Base-by-base conservation (phyloP, 1,140 invertebrate genomes). In the Acyrthosiphon pisum region DNA sequence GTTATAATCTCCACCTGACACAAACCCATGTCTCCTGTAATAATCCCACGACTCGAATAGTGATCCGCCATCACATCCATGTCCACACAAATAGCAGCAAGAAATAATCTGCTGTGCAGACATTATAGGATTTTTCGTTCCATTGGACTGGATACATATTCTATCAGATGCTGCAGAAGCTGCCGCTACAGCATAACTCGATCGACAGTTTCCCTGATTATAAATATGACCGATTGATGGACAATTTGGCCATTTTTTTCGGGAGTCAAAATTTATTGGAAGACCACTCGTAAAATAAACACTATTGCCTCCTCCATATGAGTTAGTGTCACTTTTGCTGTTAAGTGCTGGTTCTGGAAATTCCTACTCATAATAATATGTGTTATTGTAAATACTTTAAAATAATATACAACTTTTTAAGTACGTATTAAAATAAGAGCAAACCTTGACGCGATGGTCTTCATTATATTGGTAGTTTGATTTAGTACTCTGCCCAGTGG, bases 221-320 rank as follows among this genome's bases (percentile, higher is more conserved):
- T 97, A 95, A 50, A 98, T 96, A 95, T 98, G 97, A 76, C 95
- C 95, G 94, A 98, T 96, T 2, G 98, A 97, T 1, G 97, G 97
- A 94, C 98, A 99, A 94, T 98, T 95, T 0, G 97, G 96, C 98
- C 98, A 99, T 94, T 98, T 95, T 92, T 96, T 95, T 60, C 98
- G 95, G 0, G 98, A 95, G 95, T 99, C 98, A 95, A 99, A 99
- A 94, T 89, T 89, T 20, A 2, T 22, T 22, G 87, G 87, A 6
- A 89, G 26, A 2, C 87, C 87, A 23, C 23, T 84, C 8, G 83
- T 41, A 44, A 26, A 84, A 84, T 84, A 84, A 41, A 84, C 37
- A 84, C 83, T 84, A 26, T 84, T 84, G 14, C 87, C 18, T 35
- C 26, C 46, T 48, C 26, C 30, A 14, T 6, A 11, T 20, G 30